phyloP scores from a whole-genome alignment of 2,888 invertebrate species.

The Agrotis ipsilon region DNA sequence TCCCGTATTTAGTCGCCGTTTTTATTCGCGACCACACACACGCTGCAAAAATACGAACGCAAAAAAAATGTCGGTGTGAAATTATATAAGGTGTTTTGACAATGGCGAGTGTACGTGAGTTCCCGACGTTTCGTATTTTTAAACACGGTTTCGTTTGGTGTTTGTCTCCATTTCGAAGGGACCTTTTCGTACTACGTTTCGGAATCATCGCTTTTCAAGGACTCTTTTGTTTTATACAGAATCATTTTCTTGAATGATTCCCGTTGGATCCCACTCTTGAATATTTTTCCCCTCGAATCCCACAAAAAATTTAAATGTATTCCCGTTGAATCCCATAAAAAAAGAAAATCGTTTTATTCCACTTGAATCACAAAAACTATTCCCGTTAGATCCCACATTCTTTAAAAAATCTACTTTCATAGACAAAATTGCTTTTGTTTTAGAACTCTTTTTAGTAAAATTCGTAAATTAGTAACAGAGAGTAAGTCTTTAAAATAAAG shows the following conservation, averaged over 20 bases:
- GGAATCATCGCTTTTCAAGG: slow-evolving; percentile 23
- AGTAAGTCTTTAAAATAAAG: too few relatives aligned
- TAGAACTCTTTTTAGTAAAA: too few relatives aligned
- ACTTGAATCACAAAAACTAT: too few relatives aligned
- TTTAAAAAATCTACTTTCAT: too few relatives aligned
- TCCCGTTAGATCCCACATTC: too few relatives aligned
- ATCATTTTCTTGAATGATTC: not conserved
- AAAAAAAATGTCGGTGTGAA: slow-evolving; percentile 76
- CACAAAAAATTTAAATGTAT: too few relatives aligned
- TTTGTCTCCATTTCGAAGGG: slow-evolving; percentile 75
- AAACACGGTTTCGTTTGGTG: slow-evolving; percentile 81
- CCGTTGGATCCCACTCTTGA: too few relatives aligned
- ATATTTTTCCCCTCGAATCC: too few relatives aligned
- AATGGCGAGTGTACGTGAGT: slow-evolving; percentile 87
- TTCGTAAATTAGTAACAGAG: too few relatives aligned
- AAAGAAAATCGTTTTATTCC: too few relatives aligned
- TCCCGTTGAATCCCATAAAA: too few relatives aligned
- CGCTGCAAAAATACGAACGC: slow-evolving; percentile 61
- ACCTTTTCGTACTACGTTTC: slow-evolving; percentile 30
- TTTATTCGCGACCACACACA: slow-evolving; percentile 86
- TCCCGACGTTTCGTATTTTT: slow-evolving; percentile 83
- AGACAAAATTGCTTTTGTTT: too few relatives aligned
- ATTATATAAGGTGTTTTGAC: slow-evolving; percentile 90
- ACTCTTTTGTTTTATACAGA: slow-evolving; percentile 9
- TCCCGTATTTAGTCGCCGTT: slow-evolving; percentile 78